Evolutionary conservation across 2,888 invertebrate species (phyloP), one percentile per base, ranked within the genome.

Genomic region (Therioaphis trifolii): DNA sequence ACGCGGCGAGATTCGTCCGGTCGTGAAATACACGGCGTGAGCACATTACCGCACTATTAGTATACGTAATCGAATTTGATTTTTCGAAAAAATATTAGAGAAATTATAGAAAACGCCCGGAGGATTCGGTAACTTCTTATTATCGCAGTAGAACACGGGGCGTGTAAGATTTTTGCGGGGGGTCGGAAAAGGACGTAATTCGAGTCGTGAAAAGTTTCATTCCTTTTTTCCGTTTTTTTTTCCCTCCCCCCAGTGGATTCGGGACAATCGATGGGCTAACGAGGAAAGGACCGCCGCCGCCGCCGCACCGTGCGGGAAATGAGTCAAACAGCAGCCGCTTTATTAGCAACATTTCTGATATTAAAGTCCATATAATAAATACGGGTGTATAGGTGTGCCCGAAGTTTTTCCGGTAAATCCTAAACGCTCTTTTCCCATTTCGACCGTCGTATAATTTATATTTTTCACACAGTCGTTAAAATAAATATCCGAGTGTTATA

Each of bases 261-360:
- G 40, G 49, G 29, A 78, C 77, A 78, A 78, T 66, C 52, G 77
- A 24, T 49, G 77, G 49, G 18, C 66, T 78, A 78, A 78, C 77
- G 66, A 77, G 66, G 18, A 21, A 15, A 29, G 29, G 46, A 63
- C 77, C 5, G 12, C 27, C 21, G 4, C 12, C 12, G 24, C 1
- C 0, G 55, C 5, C 4, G 76, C 49, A 11, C 35, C 0, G 11
- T 24, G 12, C 14, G 9, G 74, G n/a, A 35, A 66, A 77, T 35
- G n/a, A 77, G 76, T 49, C 21, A 9, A 12, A 49, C 27, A 68
- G 24, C 49, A 24, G 49, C 18, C 18, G 35, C 15, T 49, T 24
- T 78, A 66, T 78, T 66, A 68, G 66, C 18, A 35, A 49, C 66
- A 52, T 35, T 52, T 68, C 40, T 52, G 29, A 52, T 68, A 78